Evolutionary conservation across 2,113 vertebrate species (phyloP).

Genomic region (Arenaria interpres): DNA sequence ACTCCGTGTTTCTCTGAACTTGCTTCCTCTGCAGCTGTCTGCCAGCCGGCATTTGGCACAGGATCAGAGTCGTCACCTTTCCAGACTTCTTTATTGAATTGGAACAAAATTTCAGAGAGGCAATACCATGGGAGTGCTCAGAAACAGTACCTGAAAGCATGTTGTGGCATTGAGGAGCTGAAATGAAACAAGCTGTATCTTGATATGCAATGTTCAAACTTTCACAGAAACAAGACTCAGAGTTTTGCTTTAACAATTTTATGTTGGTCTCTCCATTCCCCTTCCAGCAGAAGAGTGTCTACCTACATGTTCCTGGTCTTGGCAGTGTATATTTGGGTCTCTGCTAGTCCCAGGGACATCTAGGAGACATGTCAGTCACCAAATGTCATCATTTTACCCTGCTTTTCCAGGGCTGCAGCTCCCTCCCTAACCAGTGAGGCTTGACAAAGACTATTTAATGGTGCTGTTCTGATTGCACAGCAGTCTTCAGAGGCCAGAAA

Average conservation of each 20-base stretch:
- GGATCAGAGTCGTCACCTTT: neutral
- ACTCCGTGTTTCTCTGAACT: neutral
- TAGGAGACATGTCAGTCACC: neutral
- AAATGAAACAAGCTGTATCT: neutral
- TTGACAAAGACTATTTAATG: neutral
- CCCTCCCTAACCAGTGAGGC: neutral
- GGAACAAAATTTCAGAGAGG: neutral
- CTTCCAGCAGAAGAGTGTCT: neutral
- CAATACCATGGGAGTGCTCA: neutral
- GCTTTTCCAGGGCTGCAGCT: neutral
- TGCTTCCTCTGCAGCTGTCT: neutral
- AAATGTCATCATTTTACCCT: neutral
- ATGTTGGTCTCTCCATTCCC: neutral
- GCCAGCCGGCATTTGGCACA: neutral
- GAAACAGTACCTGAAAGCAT: neutral
- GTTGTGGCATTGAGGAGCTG: neutral
- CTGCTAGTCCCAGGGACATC: neutral
- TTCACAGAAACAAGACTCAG: neutral
- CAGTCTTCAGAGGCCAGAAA: neutral
- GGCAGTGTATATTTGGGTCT: fast-evolving
- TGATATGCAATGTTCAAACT: neutral
- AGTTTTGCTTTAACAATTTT: neutral
- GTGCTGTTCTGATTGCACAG: neutral
- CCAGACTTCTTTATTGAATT: neutral
- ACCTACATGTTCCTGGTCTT: neutral